phyloP scores from a whole-genome alignment of 2,888 invertebrate genomes.

The Deladenus siricidicola region DNA sequence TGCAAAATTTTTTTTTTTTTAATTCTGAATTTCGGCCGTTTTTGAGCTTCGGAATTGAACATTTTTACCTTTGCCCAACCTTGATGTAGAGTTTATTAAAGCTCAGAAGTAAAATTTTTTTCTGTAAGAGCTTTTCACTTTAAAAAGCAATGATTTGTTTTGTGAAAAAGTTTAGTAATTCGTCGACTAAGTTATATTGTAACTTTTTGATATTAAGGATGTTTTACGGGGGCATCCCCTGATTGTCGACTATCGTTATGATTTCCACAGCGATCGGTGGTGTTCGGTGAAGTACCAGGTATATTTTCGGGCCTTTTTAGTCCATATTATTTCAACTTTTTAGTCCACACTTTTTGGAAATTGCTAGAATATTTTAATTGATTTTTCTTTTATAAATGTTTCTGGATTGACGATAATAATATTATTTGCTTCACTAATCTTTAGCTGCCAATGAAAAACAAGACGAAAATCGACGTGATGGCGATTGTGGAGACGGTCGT shows the following conservation, averaged over 20 bases:
- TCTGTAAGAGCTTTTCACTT: no score
- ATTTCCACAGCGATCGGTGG: conserved; percentile 71
- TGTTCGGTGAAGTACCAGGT: conserved; percentile 69
- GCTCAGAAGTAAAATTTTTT: no score
- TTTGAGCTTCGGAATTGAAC: no score
- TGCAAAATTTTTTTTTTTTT: no score
- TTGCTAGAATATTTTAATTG: neutral
- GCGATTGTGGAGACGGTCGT: conserved; percentile 69
- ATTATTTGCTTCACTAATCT: conserved; percentile 1
- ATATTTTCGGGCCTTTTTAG: no score
- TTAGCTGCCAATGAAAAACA: conserved; percentile 59
- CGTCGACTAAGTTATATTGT: neutral
- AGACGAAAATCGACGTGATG: conserved; percentile 68
- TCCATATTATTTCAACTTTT: no score
- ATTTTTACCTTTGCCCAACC: no score
- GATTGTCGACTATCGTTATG: conserved; percentile 67
- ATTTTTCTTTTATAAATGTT: neutral
- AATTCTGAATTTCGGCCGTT: no score
- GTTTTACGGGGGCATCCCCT: conserved; percentile 56
- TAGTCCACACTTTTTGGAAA: no score
- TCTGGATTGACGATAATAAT: neutral
- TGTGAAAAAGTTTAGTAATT: no score
- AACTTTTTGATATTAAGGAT: conserved; percentile 34
- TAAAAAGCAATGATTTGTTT: no score
- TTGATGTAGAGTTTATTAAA: no score